These are phyloP conservation scores for Lycocerus yunnanus DNA, from an alignment of 2,888 invertebrate genomes.

Conservation along the genomic window DNA sequence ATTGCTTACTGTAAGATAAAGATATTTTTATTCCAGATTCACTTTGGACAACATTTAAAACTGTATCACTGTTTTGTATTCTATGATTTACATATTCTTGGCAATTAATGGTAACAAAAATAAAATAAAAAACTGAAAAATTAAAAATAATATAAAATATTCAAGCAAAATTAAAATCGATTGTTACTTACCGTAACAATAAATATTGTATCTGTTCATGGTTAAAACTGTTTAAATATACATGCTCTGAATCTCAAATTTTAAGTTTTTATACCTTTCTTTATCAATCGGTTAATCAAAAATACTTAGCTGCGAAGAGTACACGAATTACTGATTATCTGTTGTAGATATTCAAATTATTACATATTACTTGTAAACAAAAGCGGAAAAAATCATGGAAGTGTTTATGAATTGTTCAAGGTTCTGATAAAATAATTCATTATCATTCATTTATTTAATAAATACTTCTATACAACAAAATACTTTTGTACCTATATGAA, in stretches of 20 bases:
- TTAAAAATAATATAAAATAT: background rate
- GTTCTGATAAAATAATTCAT: background rate
- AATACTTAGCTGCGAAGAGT: background rate
- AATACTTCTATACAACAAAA: background rate
- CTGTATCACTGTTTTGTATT: background rate
- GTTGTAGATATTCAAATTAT: background rate
- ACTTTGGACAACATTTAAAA: background rate
- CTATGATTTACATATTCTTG: background rate
- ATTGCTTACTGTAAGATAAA: background rate
- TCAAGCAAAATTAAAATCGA: background rate
- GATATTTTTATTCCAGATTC: background rate
- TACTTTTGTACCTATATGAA: background rate
- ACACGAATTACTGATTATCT: background rate
- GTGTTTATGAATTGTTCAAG: background rate
- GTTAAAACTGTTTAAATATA: background rate
- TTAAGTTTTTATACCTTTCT: background rate
- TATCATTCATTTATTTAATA: background rate
- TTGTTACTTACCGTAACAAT: background rate
- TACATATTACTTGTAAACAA: background rate
- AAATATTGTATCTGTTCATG: background rate
- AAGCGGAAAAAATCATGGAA: background rate
- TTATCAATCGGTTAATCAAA: background rate
- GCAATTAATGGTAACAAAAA: background rate
- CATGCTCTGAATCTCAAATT: too few relatives aligned
- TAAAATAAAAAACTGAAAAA: background rate